These are phyloP conservation scores for Thelaira solivaga DNA, from an alignment of 2,888 invertebrate species.

Conservation along the genomic window DNA sequence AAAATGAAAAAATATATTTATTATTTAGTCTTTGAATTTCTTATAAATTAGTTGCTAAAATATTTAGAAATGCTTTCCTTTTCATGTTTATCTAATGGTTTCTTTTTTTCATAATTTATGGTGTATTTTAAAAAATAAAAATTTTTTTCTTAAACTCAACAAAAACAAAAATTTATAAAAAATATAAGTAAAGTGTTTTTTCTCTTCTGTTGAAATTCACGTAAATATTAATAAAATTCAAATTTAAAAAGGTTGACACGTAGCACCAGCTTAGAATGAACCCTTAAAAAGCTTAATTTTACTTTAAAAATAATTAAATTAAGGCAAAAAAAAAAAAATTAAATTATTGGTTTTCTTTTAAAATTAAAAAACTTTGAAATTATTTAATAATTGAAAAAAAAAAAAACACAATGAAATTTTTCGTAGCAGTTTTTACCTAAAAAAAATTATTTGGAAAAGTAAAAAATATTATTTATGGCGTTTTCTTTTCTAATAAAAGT, in stretches of 20 bases:
- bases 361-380: no score
- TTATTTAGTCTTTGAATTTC: conserved; percentile 38
- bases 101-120: conserved; percentile 53
- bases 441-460: no score
- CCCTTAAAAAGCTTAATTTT: no score
- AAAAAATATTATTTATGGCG: no score
- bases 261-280: no score
- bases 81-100: conserved; percentile 48
- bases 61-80: conserved; percentile 49
- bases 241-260: conserved; percentile 1
- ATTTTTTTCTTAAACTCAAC: conserved; percentile 1
- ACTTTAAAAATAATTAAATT: no score
- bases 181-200: neutral
- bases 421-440: no score
- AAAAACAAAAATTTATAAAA: neutral
- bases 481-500: no score
- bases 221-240: conserved; percentile 43
- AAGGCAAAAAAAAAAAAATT: no score
- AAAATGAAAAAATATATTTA: neutral
- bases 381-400: no score
- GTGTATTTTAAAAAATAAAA: conserved; percentile 29
- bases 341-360: no score
- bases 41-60: conserved; percentile 58
- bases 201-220: neutral
- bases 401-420: no score